Evolutionary conservation across 2,888 invertebrate genomes (phyloP).

Genomic region (Drosophila macrospina): DNA sequence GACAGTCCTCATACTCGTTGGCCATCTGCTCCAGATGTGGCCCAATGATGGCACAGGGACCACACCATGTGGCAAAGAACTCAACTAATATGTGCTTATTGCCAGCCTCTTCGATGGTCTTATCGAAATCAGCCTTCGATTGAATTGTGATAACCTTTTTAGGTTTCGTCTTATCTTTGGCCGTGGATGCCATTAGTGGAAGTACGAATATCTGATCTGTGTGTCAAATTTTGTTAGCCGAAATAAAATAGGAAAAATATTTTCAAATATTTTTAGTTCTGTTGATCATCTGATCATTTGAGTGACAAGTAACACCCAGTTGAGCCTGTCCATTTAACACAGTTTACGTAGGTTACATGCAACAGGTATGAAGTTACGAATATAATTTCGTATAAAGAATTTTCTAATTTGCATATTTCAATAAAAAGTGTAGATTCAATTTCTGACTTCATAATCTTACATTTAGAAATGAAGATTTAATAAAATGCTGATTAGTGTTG

Average conservation of each 20-base stretch:
- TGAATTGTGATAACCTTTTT: conserved; percentile 62
- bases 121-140: conserved; percentile 61
- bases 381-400: too few species aligned
- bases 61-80: conserved; percentile 96
- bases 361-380: too few species aligned
- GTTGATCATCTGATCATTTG: background rate
- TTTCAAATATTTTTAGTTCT: conserved; percentile 3
- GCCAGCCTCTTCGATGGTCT: conserved; percentile 56
- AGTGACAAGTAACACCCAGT: background rate
- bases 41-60: conserved; percentile 94
- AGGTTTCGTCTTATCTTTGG: conserved; percentile 9
- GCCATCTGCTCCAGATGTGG: conserved; percentile 91
- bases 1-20: conserved; percentile 86
- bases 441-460: too few species aligned
- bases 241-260: conserved; percentile 17
- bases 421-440: background rate
- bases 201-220: background rate
- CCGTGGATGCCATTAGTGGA: conserved; percentile 50
- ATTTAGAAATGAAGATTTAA: too few species aligned
- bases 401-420: background rate
- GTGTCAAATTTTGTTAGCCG: conserved; percentile 35
- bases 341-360: background rate
- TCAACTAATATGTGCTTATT: conserved; percentile 88
- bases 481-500: too few species aligned
- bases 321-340: background rate